A percentile compares a stretch with the other conserved stretches of the same genome.
phyloP scores from a whole-genome alignment of 2,888 invertebrate genomes.

The Ashinkailepas kermadecensis region DNA sequence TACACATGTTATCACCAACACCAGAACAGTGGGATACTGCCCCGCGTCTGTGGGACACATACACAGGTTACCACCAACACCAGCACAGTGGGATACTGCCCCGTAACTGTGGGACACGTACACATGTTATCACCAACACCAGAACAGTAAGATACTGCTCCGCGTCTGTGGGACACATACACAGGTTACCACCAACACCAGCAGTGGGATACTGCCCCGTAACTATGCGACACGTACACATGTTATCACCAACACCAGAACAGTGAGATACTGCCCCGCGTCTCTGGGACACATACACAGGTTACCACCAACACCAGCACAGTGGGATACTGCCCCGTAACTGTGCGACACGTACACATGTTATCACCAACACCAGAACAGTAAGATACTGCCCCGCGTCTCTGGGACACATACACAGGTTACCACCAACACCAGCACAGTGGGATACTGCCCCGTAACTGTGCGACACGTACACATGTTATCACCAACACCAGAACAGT shows the following conservation, averaged over 20 bases:
- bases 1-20: neutral
- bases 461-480: no score
- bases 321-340: constrained; percentile 93
- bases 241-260: neutral
- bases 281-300: neutral
- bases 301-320: no score
- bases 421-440: neutral
- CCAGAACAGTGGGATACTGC: constrained; percentile 85
- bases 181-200: constrained; percentile 40
- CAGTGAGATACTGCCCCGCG: no score
- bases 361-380: constrained; percentile 51
- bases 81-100: no score
- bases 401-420: constrained; percentile 36
- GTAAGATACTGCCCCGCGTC: constrained; percentile 90
- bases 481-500: no score
- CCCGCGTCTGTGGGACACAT: constrained; percentile 58
- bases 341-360: constrained; percentile 39
- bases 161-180: constrained; percentile 53
- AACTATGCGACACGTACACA: constrained; percentile 48
- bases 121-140: no score
- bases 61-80: neutral
- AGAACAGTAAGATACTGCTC: constrained; percentile 91
- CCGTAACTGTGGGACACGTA: neutral
- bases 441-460: no score
- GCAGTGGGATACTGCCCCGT: constrained; percentile 87